These are phyloP conservation scores for Electrophaes corylata DNA, from an alignment of 2,888 invertebrate species.

Conservation along the genomic window DNA sequence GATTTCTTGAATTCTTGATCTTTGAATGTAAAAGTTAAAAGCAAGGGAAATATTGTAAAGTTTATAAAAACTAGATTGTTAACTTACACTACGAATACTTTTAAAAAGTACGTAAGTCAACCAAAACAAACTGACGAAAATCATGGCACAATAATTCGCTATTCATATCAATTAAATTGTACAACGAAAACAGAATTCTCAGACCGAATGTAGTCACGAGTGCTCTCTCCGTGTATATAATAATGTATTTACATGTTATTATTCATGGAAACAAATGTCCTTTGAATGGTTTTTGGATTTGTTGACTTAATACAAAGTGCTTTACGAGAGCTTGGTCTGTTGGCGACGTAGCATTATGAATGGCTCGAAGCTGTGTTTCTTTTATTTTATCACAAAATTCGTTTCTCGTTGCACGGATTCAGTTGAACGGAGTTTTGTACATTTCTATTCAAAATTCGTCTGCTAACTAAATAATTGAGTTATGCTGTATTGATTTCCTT, in stretches of 20 bases:
- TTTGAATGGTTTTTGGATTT: slow-evolving; percentile 78
- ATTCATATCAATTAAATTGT: slow-evolving; percentile 32
- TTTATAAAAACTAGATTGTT: no score
- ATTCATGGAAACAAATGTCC: slow-evolving; percentile 81
- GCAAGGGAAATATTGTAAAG: no score
- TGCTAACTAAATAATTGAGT: slow-evolving; percentile 1
- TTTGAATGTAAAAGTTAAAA: no score
- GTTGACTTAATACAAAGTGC: slow-evolving; percentile 81
- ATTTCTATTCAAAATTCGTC: slow-evolving; percentile 27
- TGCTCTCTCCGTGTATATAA: slow-evolving; percentile 53
- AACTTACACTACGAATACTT: background rate
- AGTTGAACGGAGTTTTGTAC: slow-evolving; percentile 39
- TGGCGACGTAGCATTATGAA: slow-evolving; percentile 68
- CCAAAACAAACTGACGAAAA: slow-evolving; percentile 7
- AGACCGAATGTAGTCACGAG: slow-evolving; percentile 35
- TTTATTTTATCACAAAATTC: slow-evolving; percentile 63
- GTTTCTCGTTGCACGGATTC: slow-evolving; percentile 45
- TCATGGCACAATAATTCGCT: slow-evolving; percentile 2
- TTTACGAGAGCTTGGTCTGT: slow-evolving; percentile 71
- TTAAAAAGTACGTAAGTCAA: background rate
- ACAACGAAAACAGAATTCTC: slow-evolving; percentile 35
- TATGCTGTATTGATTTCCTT: slow-evolving; percentile 1
- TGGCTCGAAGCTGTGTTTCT: slow-evolving; percentile 66
- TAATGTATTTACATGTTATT: slow-evolving; percentile 78
- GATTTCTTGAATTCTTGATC: no score